Percentiles rank a stretch among this genome's conserved stretches.
Conservation (phyloP, 1,140 invertebrate genomes). For the Lysiphlebus fabarum region DNA sequence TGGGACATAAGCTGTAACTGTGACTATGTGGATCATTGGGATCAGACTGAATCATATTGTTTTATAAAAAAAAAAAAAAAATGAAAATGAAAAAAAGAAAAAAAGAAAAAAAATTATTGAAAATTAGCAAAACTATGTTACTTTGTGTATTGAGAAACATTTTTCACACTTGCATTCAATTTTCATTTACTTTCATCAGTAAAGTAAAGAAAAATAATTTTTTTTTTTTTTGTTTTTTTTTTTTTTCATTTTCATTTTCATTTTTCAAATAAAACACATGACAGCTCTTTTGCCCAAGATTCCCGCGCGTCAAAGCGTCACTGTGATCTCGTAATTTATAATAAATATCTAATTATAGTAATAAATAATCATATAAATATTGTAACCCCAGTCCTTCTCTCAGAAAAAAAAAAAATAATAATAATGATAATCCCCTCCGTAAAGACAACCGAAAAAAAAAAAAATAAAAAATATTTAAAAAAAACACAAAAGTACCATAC, state of each 20-base stretch:
- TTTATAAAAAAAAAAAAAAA: constrained; percentile 15
- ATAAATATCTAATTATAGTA: constrained; percentile 54
- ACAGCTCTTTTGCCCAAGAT: constrained; percentile 52
- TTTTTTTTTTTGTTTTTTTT: no score
- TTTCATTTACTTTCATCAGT: background rate
- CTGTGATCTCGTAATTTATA: constrained; percentile 57
- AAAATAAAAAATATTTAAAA: constrained; percentile 1
- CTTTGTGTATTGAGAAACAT: constrained; percentile 1
- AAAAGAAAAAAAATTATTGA: constrained; percentile 30
- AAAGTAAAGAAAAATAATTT: no score
- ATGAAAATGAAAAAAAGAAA: constrained; percentile 17
- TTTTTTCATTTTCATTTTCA: no score
- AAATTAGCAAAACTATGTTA: constrained; percentile 16
- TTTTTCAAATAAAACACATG: background rate
- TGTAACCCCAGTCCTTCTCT: constrained; percentile 39
- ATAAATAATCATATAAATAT: constrained; percentile 52
- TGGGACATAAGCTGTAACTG: constrained; percentile 54
- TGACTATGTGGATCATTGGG: constrained; percentile 55
- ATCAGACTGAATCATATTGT: constrained; percentile 45
- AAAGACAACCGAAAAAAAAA: constrained; percentile 15
- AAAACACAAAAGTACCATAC: constrained; percentile 18
- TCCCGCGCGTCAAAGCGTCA: constrained; percentile 57
- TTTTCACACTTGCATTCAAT: constrained; percentile 1
- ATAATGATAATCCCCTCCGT: constrained; percentile 7
- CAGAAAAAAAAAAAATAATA: constrained; percentile 15